Evolutionary conservation across 2,797 vertebrate genomes (phyloP), one percentile per base, ranked within the genome.

Genomic region (Apogon hyalosoma): DNA sequence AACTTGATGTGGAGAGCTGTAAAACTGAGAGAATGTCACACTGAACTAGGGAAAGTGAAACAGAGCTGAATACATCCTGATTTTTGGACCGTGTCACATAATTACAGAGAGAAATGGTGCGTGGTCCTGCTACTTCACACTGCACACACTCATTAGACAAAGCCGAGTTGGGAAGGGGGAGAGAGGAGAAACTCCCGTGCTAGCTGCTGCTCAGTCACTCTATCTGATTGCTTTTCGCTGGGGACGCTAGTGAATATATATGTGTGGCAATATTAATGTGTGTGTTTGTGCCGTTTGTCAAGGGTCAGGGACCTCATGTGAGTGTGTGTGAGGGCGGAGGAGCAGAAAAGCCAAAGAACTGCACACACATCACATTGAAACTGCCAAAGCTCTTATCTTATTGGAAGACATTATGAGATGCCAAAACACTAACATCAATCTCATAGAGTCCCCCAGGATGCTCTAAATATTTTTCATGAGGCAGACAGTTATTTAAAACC

Each of bases 51-150:
- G 62, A 82, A 42, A 66, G 72, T 46, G 72, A 85, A 66, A 76
- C 71, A 18, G 74, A 78, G 77, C 78, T 67, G 83, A 84, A 82
- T 68, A 75, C 82, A 83, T 85, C 74, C 80, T 56, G 86, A 58
- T 77, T 83, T 85, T 79, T 87, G 80, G 87, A 89, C 87, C 82
- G 61, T 89, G 88, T 87, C 90, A 85, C 82, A 81, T 90, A 89
- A 92, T 91, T 86, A 90, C 79, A 79, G 88, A 63, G 67, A 60
- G 87, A 89, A 89, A 88, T 87, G 85, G 76, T 83, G 87, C 80
- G 55, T 89, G 79, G 55, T 55, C 39, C 79, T 62, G 80, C 84
- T 84, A 82, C 89, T 91, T 85, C 86, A 89, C 87, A 87, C 79
- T 73, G 78, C 82, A 83, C 84, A 82, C 85, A 72, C 87, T 90